Evolutionary conservation across 2,888 invertebrate genomes (phyloP).

Genomic region (Cepaea hortensis): DNA sequence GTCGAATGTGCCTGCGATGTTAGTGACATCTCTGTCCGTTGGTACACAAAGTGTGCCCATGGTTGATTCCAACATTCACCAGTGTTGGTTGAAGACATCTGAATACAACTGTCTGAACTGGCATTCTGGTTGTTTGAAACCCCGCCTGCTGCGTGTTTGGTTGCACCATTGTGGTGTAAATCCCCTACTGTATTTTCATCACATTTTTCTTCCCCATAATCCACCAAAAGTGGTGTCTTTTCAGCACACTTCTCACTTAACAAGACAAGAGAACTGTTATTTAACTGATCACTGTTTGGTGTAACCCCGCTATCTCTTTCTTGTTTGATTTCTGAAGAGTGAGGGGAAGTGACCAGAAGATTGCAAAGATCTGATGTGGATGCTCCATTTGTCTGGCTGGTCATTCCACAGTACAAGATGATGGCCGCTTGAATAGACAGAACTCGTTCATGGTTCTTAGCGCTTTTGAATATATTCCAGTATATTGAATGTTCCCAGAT

Average conservation of each 20-base stretch:
- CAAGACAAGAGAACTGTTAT: neutral
- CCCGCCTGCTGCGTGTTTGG: neutral
- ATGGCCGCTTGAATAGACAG: conserved; percentile 73
- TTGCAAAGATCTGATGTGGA: conserved; percentile 33
- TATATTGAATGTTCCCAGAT: conserved; percentile 74
- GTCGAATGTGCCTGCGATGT: neutral
- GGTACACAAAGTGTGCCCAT: neutral
- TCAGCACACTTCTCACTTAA: neutral
- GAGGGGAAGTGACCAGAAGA: conserved; percentile 66
- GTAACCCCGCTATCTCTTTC: neutral
- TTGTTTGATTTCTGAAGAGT: conserved; percentile 48
- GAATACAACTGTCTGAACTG: neutral
- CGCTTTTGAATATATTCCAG: conserved; percentile 72
- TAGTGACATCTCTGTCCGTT: neutral
- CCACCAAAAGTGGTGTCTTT: neutral
- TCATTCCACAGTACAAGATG: conserved; percentile 63
- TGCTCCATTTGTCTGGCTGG: neutral
- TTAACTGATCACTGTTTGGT: neutral
- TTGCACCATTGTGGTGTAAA: neutral
- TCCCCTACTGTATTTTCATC: neutral
- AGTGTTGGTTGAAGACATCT: neutral
- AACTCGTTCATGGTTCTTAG: conserved; percentile 72
- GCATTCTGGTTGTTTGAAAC: neutral
- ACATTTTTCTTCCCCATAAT: neutral
- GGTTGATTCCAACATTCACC: neutral